These are phyloP conservation scores for Melierax canorus DNA, from an alignment of 2,113 vertebrate species.

Conservation along the genomic window DNA sequence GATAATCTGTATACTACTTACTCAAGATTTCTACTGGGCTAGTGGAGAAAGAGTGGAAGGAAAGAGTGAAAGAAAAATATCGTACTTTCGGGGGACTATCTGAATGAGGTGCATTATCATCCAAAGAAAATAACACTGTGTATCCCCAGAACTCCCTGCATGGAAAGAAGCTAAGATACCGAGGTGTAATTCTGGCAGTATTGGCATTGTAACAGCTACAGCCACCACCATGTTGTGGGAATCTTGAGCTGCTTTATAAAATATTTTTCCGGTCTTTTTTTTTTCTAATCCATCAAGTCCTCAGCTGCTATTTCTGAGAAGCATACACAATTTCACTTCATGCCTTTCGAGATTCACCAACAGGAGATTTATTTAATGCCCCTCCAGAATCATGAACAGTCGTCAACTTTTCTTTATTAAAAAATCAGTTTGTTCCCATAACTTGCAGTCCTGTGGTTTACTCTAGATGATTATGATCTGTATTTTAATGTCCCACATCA, in stretches of 20 bases:
- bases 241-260: background rate
- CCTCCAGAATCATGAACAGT: background rate
- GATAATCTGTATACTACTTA: no score
- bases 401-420: background rate
- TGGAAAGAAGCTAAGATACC: background rate
- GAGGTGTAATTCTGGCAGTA: background rate
- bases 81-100: background rate
- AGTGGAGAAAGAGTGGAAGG: background rate
- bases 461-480: background rate
- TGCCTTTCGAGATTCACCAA: background rate
- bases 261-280: background rate
- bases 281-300: background rate
- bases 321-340: background rate
- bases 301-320: background rate
- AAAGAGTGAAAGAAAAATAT: background rate
- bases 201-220: background rate
- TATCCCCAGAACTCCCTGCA: background rate
- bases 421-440: background rate
- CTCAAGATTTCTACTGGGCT: background rate
- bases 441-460: background rate
- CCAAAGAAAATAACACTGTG: background rate
- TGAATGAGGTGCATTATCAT: background rate
- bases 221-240: accelerated
- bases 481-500: background rate
- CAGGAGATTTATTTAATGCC: background rate